Percentiles rank a stretch among this genome's conserved stretches.
Evolutionary conservation across 1,140 invertebrate genomes (phyloP).

Genomic region (Formica selysi): DNA sequence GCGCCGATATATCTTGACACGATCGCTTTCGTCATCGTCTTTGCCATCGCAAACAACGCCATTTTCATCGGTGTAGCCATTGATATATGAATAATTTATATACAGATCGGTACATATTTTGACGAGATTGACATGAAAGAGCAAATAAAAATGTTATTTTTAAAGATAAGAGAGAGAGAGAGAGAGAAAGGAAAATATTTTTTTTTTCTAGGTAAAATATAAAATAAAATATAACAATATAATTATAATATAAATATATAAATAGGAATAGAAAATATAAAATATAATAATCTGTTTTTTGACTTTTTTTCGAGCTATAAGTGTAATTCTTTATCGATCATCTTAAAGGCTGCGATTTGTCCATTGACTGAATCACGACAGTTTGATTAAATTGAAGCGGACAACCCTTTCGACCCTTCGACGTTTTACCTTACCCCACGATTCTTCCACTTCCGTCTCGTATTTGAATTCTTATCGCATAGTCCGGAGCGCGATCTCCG

Average conservation of each 20-base stretch:
- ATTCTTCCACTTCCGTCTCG: slow-evolving; percentile 54
- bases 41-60: slow-evolving; percentile 36
- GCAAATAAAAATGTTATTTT: background rate
- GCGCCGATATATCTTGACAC: slow-evolving; percentile 46
- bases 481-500: slow-evolving; percentile 68
- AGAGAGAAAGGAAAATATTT: too few relatives aligned
- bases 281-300: background rate
- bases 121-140: background rate
- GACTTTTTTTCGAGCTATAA: background rate
- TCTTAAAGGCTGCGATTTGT: slow-evolving; percentile 53
- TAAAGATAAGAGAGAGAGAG: too few relatives aligned
- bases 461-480: slow-evolving; percentile 77
- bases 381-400: slow-evolving; percentile 37
- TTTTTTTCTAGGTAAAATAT: background rate
- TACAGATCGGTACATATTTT: background rate
- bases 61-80: slow-evolving; percentile 43
- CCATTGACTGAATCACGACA: slow-evolving; percentile 42
- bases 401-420: slow-evolving; percentile 49
- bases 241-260: background rate
- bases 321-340: background rate
- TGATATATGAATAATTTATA: background rate
- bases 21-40: slow-evolving; percentile 22
- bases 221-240: background rate
- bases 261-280: background rate
- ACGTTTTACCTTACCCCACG: background rate